phyloP scores from a whole-genome alignment of 2,888 invertebrate species.

The Allophyes oxyacanthae region DNA sequence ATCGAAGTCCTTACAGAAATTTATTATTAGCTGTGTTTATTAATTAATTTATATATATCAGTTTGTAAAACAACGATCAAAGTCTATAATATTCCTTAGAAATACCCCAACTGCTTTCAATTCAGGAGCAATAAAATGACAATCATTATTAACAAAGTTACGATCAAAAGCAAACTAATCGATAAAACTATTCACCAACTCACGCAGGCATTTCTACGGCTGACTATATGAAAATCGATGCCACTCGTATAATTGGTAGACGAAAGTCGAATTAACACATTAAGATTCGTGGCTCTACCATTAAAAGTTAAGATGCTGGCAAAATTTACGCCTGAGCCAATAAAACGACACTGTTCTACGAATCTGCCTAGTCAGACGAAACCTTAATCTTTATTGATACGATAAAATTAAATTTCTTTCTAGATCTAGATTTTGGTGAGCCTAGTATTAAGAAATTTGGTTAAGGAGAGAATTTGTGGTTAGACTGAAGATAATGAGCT shows the following conservation, averaged over 20 bases:
- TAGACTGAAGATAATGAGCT: no score
- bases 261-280: conserved; percentile 27
- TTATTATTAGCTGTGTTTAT: no score
- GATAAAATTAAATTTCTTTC: conserved; percentile 24
- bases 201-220: conserved; percentile 1
- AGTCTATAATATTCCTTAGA: background rate
- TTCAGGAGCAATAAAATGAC: conserved; percentile 18
- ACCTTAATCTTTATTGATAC: conserved; percentile 28
- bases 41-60: no score
- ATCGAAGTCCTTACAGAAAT: no score
- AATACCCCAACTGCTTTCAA: background rate
- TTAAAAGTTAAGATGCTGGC: conserved; percentile 33
- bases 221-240: conserved; percentile 5
- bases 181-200: conserved; percentile 18
- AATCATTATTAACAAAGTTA: conserved; percentile 27
- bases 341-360: conserved; percentile 27
- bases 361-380: conserved; percentile 13
- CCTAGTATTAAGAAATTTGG: conserved; percentile 4
- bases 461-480: no score
- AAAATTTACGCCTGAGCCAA: conserved; percentile 24
- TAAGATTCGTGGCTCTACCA: conserved; percentile 10
- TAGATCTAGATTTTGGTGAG: conserved; percentile 17
- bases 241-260: conserved; percentile 4
- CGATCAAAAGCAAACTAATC: conserved; percentile 16
- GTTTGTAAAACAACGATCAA: no score